Evolutionary conservation across 1,140 invertebrate species (phyloP), one percentile per base, ranked within the genome.

Genomic region (Meloidogyne hapla): DNA sequence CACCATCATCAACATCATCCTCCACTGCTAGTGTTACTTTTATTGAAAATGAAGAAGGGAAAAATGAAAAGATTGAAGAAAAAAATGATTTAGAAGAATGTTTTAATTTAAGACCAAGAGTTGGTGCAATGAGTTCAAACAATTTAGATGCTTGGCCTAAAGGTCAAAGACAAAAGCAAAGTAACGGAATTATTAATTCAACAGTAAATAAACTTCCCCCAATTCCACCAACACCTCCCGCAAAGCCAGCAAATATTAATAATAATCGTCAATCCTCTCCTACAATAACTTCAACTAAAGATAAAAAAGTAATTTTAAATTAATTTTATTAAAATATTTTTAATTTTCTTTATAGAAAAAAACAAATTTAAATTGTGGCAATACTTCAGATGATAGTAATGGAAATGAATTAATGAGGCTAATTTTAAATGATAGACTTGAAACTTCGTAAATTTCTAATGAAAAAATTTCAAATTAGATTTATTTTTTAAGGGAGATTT

Each of bases 391-490:
- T 56, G 48, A 56, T 15, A 18, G 15, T 56, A 56, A 56, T 21
- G 48, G 18, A 64, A 61, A 48, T 25, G 81, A 81, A 21, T 72
- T 81, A 2, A 75, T 81, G 28, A 71, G 74, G 15, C 63, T 81
- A 18, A 82, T 81, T 42, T 66, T 81, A 18, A 69, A 80, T 72
- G 80, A 81, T 48, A 28, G 76, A 25, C 28, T 81, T 23, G 80
- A 81, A 33, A 81, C 80, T 38, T 81, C 80, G 80, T 81, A 69
- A 83, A 78, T 9, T 56, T n/a, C 8, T 56, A 48, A 48, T 42
- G n/a, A n/a, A 33, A 4, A 33, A 0, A 33, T 3, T 48, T 48
- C 15, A 4, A 48, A 48, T 48, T 56, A 56, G n/a, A 21, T 56
- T n/a, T n/a, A 56, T n/a, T 45, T 21, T 56, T 56, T n/a, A 56